Evolutionary conservation across 2,888 invertebrate species (phyloP).

Genomic region (Eutolmus rufibarbis): DNA sequence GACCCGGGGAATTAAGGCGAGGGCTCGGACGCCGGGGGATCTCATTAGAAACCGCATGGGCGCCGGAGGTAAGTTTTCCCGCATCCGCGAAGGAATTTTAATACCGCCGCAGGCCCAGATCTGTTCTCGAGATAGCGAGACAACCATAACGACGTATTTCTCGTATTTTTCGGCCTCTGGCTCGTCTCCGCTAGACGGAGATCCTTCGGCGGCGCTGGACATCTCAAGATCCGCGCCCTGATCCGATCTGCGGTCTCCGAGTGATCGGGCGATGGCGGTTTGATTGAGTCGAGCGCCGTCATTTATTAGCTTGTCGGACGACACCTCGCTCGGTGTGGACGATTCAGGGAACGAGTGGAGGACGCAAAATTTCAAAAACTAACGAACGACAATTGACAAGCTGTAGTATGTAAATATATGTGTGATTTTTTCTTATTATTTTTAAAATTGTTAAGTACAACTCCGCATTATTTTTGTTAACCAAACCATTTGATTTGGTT

Average conservation of each 20-base stretch:
- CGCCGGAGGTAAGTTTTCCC: slow-evolving; percentile 27
- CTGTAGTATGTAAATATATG: too few species aligned
- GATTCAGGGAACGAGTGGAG: neutral
- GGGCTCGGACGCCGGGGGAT: neutral
- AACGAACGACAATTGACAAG: neutral
- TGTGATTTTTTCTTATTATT: too few species aligned
- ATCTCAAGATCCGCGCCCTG: neutral
- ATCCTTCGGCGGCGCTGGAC: neutral
- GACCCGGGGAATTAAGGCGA: neutral
- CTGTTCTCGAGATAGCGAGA: slow-evolving; percentile 16
- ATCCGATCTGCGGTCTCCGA: neutral
- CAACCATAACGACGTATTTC: slow-evolving; percentile 27
- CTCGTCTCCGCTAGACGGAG: neutral
- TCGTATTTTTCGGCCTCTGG: neutral
- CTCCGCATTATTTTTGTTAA: too few species aligned
- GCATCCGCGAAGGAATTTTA: slow-evolving; percentile 29
- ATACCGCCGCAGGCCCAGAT: slow-evolving; percentile 13
- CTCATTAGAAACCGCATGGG: slow-evolving; percentile 25
- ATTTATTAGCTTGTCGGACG: slow-evolving; percentile 42
- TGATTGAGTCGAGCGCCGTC: slow-evolving; percentile 41
- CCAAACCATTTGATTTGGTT: too few species aligned
- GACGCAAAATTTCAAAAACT: neutral
- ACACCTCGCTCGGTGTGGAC: neutral
- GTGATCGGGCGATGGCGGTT: slow-evolving; percentile 27
- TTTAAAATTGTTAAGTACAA: too few species aligned